Base-by-base conservation (phyloP, 2,797 vertebrate species). In the Lithobates sylvaticus region DNA sequence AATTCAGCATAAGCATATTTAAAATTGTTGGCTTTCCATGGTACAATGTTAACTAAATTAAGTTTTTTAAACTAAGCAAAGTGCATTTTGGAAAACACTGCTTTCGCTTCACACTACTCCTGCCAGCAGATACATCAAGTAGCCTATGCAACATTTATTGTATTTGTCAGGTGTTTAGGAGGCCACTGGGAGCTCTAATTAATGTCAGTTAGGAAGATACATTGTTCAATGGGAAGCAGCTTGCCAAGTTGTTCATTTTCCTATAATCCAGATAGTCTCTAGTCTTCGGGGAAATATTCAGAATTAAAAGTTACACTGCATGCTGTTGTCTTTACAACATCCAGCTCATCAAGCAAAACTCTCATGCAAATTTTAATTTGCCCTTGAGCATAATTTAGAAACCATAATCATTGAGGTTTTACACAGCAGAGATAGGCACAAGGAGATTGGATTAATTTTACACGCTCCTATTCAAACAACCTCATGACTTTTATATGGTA, bases 311-410 rank as follows among this genome's bases (percentile, higher is more conserved):
- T 96, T 96, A 95, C 94, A 95, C 95, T 96, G 95, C 94, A 94
- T 95, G 94, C 93, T 96, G 94, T 96, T 96, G 96, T 96, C 95
- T 96, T 95, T 95, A 95, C 94, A 95, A 93, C 95, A 95, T 94
- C 93, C 94, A 95, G 93, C 94, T 95, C 95, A 96, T 96, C 95
- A 96, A 95, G 94, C 93, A 95, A 95, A 96, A 95, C 94, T 96
- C 96, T 97, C 96, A 98, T 98, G 97, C 97, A 98, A 98, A 99
- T 98, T 97, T 95, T 95, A 97, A 96, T 98, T 98, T 99, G 97
- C 98, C 98, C 97, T 99, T 98, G 97, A 99, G 98, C 97, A 98
- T 99, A 98, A 99, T 99, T 99, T 98, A 97, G 97, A 98, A 95
- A 96, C 96, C 96, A 97, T 99, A 99, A 99, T 99, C 97, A 98